Evolutionary conservation across 2,888 invertebrate species (phyloP).

Genomic region (Herminia tarsipennalis): DNA sequence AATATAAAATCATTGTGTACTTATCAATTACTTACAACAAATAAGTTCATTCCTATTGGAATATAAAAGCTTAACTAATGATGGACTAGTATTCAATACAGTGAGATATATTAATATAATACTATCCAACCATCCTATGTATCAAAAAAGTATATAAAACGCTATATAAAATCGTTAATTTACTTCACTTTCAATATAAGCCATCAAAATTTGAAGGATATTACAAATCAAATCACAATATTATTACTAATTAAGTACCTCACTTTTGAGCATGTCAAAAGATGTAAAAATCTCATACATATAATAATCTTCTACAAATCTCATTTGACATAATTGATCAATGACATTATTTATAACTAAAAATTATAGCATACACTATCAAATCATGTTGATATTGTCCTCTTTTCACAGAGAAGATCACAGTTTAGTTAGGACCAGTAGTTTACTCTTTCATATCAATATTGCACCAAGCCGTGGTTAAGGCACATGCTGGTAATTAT

Average conservation of each 20-base stretch:
- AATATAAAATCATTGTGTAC: constrained; percentile 31
- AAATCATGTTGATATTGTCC: constrained; percentile 55
- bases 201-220: constrained; percentile 15
- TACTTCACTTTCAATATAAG: constrained; percentile 28
- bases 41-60: constrained; percentile 40
- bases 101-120: constrained; percentile 54
- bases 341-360: constrained; percentile 31
- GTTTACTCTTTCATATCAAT: constrained; percentile 36
- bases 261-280: constrained; percentile 60
- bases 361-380: constrained; percentile 36
- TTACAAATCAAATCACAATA: constrained; percentile 31
- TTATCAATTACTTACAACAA: constrained; percentile 41
- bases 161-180: constrained; percentile 30
- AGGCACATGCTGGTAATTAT: constrained; percentile 5
- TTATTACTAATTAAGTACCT: constrained; percentile 50
- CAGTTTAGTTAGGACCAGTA: constrained; percentile 75
- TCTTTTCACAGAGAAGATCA: constrained; percentile 74
- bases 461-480: constrained; percentile 49
- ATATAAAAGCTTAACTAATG: constrained; percentile 55
- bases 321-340: no score
- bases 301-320: constrained; percentile 40
- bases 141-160: constrained; percentile 47
- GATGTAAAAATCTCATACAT: constrained; percentile 33
- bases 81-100: constrained; percentile 77
- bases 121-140: constrained; percentile 48